Evolutionary conservation across 2,113 vertebrate genomes (phyloP), one percentile per base, ranked within the genome.

Genomic region (Hippocampus comes): DNA sequence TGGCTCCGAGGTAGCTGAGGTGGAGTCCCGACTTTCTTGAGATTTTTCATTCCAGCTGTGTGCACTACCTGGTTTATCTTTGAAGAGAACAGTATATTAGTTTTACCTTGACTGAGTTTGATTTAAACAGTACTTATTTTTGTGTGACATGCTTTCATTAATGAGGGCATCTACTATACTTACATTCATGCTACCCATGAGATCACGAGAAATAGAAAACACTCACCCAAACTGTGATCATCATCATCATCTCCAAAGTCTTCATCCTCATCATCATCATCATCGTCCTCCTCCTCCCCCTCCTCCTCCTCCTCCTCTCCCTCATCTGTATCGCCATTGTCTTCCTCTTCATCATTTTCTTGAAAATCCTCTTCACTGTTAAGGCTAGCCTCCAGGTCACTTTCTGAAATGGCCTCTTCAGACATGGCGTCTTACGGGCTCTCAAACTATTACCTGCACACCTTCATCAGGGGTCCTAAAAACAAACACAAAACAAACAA

Each of bases 361-460:
- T 95, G 92, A 89, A 95, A 94, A 84, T 94, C 95, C 89, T 95
- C 94, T 89, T 97, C 96, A 87, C 96, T 94, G 88, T 96, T 95
- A 89, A 96, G 94, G 87, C 96, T 96, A 89, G 94, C 93, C 91
- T 98, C 97, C 91, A 95, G 93, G 92, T 99, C 97, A 89, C 97
- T 98, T 92, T 96, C 96, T 92, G 97, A 99, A 94, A 94, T 87
- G 53, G 95, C 98, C 92, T 97, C 95, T 95, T 97, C 96, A 91
- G 97, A 99, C 97, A 99, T 99, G 94, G 92, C 88, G 94, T 94
- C 93, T 89, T 91, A 84, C 60, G 76, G 89, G 91, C 91, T 93
- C 89, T 89, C 87, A 89, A 93, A 93, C 91, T 94, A 98, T 97
- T 97, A 99, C 96, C 95, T 91, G 90, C 92, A 94, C 94, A 95